phyloP scores from a whole-genome alignment of 2,113 vertebrate genomes.

The Pycnonotus jocosus region DNA sequence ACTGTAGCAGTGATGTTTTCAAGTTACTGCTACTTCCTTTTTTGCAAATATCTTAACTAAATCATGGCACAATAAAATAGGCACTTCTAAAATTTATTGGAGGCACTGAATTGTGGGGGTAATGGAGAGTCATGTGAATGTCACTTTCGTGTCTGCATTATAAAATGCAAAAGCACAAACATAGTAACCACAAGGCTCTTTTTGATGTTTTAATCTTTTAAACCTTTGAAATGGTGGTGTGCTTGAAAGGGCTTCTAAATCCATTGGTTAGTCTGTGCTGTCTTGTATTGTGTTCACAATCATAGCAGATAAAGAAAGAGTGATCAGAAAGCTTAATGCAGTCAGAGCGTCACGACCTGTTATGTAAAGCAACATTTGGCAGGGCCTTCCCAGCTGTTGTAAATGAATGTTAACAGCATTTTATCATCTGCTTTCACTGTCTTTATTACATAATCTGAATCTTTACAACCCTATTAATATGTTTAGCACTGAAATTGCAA shows the following conservation, averaged over 20 bases:
- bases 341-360: slow-evolving; percentile 50
- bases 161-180: slow-evolving; percentile 27
- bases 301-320: slow-evolving; percentile 55
- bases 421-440: slow-evolving; percentile 61
- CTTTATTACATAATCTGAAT: slow-evolving; percentile 70
- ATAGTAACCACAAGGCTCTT: not conserved
- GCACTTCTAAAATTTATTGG: not conserved
- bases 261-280: not conserved
- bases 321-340: slow-evolving; percentile 68
- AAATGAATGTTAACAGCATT: slow-evolving; percentile 68
- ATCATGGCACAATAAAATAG: not conserved
- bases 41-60: not conserved
- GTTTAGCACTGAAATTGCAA: slow-evolving; percentile 63
- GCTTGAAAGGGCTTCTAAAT: slow-evolving; percentile 48
- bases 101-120: not conserved
- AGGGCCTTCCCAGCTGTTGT: slow-evolving; percentile 63
- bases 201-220: slow-evolving; percentile 51
- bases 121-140: not conserved
- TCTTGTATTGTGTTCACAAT: slow-evolving; percentile 39
- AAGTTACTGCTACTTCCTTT: not conserved
- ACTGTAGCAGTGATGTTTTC: not conserved
- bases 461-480: slow-evolving; percentile 67
- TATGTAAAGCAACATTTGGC: slow-evolving; percentile 70
- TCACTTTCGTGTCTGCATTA: not conserved
- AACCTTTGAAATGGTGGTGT: slow-evolving; percentile 31